Evolutionary conservation across 2,113 vertebrate genomes (phyloP), one percentile per base, ranked within the genome.

Genomic region (Theristicus caerulescens): DNA sequence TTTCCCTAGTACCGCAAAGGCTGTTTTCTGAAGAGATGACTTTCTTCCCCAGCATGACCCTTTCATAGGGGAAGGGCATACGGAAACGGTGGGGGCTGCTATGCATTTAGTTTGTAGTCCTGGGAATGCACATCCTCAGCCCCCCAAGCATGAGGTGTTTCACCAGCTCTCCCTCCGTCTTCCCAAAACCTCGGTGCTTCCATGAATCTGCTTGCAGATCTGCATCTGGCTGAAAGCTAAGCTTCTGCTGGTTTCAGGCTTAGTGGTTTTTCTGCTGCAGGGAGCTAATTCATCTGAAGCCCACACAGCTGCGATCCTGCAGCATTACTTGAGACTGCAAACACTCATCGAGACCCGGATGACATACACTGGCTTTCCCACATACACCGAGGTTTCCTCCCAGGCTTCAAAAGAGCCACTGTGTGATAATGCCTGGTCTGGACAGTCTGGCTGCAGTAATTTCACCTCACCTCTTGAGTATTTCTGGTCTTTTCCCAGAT

Each of bases 71-170:
- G 20, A 72, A 34, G 8, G 8, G 25, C 27, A 91, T 5, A 10
- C 0, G 0, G 44, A 66, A 80, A 34, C 0, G 0, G 21, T 7
- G 18, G 32, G n/a, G 11, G 49, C 7, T 78, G 38, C 36, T 59
- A 7, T 7, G 31, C 32, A 16, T 51, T 83, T 40, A 62, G 22
- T 54, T 61, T 73, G n/a, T 27, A n/a, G n/a, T 32, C 20, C 73
- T 65, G 19, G 36, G 52, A 79, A 42, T 5, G 16, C 11, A 36
- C 36, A 58, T 46, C 59, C 24, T 84, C 36, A 27, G 29, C 42
- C 27, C 51, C 15, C 14, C 10, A 4, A 20, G 51, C 57, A 52
- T 3, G 11, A 87, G 16, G 14, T 34, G 11, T 71, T 93, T 79
- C 70, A 52, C 18, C 29, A 67, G 6, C 31, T 49, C 44, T 89